Conservation (phyloP, 2,113 vertebrate species). For the Polypterus bichir region DNA sequence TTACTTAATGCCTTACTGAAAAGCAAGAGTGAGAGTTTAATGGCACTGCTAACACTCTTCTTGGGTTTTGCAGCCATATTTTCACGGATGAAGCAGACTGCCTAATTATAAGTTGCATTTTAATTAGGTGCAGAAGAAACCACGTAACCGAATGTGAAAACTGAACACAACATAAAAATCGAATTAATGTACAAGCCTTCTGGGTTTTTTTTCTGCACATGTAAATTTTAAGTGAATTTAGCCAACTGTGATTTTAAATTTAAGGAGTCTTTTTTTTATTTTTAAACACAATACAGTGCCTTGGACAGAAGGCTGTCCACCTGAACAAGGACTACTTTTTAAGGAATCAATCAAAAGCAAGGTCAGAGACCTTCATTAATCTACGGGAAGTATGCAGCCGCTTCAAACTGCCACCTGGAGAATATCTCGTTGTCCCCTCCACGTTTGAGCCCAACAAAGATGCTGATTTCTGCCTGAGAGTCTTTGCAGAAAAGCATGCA, state of each 20-base stretch:
- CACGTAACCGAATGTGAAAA: too few relatives aligned
- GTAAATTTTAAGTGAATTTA: not conserved
- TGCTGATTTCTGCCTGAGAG: slow-evolving; percentile 61
- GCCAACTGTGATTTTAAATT: too few relatives aligned
- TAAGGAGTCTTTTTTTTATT: too few relatives aligned
- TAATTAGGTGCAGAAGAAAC: too few relatives aligned
- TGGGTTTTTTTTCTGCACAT: not conserved
- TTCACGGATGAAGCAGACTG: too few relatives aligned
- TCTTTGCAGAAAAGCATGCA: slow-evolving; percentile 67
- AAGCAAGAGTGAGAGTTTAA: too few relatives aligned
- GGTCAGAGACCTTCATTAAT: slow-evolving; percentile 53
- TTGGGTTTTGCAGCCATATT: too few relatives aligned
- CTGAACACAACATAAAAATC: too few relatives aligned
- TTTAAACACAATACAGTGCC: slow-evolving; percentile 23
- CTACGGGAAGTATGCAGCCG: slow-evolving; percentile 52
- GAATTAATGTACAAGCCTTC: too few relatives aligned
- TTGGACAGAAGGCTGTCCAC: slow-evolving; percentile 38
- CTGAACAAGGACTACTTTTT: slow-evolving; percentile 54
- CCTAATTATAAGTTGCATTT: too few relatives aligned
- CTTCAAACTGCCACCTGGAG: slow-evolving; percentile 49
- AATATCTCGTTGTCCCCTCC: slow-evolving; percentile 66
- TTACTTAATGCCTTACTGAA: too few relatives aligned
- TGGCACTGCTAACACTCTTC: too few relatives aligned
- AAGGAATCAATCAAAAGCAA: slow-evolving; percentile 29
- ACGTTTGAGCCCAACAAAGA: slow-evolving; percentile 68